Evolutionary conservation across 2,888 invertebrate species (phyloP).

Genomic region (Germaria angustata): DNA sequence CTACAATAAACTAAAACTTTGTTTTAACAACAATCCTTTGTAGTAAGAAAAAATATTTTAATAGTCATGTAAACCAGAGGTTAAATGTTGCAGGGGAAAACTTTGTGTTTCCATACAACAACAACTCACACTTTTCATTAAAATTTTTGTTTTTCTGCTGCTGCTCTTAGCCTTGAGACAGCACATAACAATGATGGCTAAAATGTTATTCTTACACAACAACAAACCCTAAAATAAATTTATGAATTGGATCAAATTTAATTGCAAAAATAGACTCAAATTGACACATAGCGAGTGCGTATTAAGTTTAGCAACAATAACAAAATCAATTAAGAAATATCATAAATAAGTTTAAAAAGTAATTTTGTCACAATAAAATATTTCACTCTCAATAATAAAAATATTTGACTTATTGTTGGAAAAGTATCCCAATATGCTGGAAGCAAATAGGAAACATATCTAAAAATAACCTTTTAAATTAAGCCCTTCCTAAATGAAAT

Average conservation of each 20-base stretch:
- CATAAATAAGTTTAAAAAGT: no score
- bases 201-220: neutral
- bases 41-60: slow-evolving; percentile 44
- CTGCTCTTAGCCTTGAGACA: slow-evolving; percentile 60
- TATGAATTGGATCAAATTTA: neutral
- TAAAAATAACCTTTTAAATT: no score
- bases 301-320: no score
- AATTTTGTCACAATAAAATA: no score
- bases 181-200: slow-evolving; percentile 41
- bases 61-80: slow-evolving; percentile 65
- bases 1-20: slow-evolving; percentile 63
- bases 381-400: no score
- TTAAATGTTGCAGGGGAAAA: slow-evolving; percentile 61
- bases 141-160: slow-evolving; percentile 14
- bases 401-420: no score
- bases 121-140: neutral
- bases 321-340: no score
- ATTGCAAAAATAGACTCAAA: no score
- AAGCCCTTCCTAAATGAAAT: no score
- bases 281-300: no score
- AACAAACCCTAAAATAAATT: neutral
- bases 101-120: slow-evolving; percentile 18
- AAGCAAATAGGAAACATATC: no score
- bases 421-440: no score
- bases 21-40: slow-evolving; percentile 54